Percentiles rank a stretch among this genome's conserved stretches.
Conservation (phyloP, 2,113 vertebrate species). For the Colaptes auratus region DNA sequence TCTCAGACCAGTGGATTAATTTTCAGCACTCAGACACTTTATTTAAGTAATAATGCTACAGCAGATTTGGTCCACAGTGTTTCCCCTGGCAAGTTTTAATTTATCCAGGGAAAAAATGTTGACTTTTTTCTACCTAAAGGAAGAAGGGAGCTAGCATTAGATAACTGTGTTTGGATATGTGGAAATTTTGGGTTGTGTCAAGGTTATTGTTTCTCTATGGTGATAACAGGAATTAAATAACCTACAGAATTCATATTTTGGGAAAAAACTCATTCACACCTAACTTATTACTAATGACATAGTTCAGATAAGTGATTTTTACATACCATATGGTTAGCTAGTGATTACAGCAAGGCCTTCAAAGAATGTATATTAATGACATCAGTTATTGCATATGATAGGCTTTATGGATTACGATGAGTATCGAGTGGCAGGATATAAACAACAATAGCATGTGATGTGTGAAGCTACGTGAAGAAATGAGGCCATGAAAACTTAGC, state of each 20-base stretch:
- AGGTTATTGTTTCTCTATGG: not conserved
- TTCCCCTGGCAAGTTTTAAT: not conserved
- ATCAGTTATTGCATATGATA: conserved; percentile 53
- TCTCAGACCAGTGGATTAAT: not conserved
- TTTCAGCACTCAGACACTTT: not conserved
- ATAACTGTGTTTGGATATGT: not conserved
- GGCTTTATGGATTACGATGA: conserved; percentile 46
- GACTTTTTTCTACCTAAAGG: not conserved
- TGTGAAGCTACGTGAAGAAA: conserved; percentile 34
- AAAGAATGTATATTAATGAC: conserved; percentile 40
- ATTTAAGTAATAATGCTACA: not conserved
- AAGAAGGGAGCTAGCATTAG: not conserved
- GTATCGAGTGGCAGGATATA: not conserved
- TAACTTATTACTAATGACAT: conserved; percentile 63
- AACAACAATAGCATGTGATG: conserved; percentile 35
- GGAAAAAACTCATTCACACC: conserved; percentile 28
- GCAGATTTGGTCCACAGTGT: not conserved
- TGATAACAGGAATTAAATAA: not conserved
- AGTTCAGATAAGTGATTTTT: conserved; percentile 71
- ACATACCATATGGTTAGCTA: conserved; percentile 30
- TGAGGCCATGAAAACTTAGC: conserved; percentile 42
- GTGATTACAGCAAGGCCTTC: conserved; percentile 61
- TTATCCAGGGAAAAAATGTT: not conserved
- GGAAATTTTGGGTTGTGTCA: not conserved
- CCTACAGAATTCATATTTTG: conserved; percentile 22